These are phyloP conservation scores for Nematopogon swammerdamellus DNA, from an alignment of 2,888 invertebrate species.

Conservation along the genomic window DNA sequence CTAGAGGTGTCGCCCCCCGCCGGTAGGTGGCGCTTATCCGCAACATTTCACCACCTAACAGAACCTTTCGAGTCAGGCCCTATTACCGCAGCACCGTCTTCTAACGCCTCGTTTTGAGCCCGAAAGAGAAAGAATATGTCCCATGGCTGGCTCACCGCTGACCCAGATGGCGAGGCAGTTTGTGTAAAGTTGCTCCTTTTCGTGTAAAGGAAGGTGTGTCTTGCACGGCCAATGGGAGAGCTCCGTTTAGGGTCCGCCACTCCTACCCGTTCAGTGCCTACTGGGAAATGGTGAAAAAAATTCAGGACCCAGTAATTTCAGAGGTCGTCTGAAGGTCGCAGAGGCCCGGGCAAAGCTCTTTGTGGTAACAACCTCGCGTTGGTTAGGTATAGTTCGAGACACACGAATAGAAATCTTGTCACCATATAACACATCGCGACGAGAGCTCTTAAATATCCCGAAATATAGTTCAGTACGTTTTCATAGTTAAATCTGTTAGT, in stretches of 20 bases:
- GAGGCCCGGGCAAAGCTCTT: background rate
- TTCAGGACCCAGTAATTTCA: too few species aligned
- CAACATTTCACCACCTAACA: background rate
- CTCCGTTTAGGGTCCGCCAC: slow-evolving; percentile 27
- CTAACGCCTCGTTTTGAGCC: slow-evolving; percentile 29
- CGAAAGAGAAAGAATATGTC: slow-evolving; percentile 51
- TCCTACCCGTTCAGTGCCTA: slow-evolving; percentile 50
- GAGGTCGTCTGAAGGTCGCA: slow-evolving; percentile 33
- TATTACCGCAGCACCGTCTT: slow-evolving; percentile 45
- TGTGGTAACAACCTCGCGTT: too few species aligned
- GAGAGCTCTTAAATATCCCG: too few species aligned
- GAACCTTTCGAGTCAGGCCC: slow-evolving; percentile 19
- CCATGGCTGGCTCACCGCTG: slow-evolving; percentile 36
- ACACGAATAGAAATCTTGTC: too few species aligned
- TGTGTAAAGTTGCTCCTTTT: slow-evolving; percentile 31
- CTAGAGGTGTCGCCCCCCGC: slow-evolving; percentile 3
- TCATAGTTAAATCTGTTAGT: too few species aligned
- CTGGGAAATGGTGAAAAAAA: slow-evolving; percentile 49
- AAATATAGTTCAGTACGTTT: too few species aligned
- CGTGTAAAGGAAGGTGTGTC: slow-evolving; percentile 36
- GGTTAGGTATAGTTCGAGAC: too few species aligned
- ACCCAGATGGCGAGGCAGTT: background rate
- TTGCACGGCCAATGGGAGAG: slow-evolving; percentile 37
- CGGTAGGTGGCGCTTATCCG: slow-evolving; percentile 28
- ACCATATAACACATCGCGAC: too few species aligned